Evolutionary conservation across 2,113 vertebrate species (phyloP).

Genomic region (Callospermophilus lateralis): DNA sequence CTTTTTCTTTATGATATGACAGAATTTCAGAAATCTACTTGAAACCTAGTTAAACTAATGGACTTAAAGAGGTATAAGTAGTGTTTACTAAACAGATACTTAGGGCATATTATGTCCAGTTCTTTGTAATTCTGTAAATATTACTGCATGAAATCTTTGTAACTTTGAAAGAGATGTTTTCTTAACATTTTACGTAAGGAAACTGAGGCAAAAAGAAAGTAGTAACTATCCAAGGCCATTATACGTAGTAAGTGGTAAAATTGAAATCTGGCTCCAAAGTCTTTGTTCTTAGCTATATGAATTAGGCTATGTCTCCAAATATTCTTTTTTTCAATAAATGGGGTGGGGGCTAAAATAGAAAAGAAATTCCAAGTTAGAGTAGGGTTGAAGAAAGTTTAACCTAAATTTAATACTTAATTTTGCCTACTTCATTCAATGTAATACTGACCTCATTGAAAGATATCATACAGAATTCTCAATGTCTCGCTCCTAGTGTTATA

Average conservation of each 20-base stretch:
- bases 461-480: background rate
- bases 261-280: background rate
- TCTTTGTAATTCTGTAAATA: constrained; percentile 39
- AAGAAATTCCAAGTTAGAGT: background rate
- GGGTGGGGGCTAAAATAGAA: constrained; percentile 18
- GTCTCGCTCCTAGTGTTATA: background rate
- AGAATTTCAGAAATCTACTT: constrained; percentile 26
- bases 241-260: background rate
- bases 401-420: constrained; percentile 16
- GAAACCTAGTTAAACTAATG: constrained; percentile 7
- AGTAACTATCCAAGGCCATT: background rate
- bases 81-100: background rate
- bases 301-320: background rate
- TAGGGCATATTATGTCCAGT: background rate
- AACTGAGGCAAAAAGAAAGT: background rate
- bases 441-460: background rate
- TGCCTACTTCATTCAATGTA: background rate
- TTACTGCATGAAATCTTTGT: background rate
- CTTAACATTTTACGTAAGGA: background rate
- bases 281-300: background rate
- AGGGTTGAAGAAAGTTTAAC: constrained; percentile 19
- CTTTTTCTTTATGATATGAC: background rate
- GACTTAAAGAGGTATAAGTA: background rate
- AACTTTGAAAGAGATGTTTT: background rate
- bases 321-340: background rate